Conservation (phyloP, 2,888 invertebrate genomes). For the Gastrophysa polygoni region DNA sequence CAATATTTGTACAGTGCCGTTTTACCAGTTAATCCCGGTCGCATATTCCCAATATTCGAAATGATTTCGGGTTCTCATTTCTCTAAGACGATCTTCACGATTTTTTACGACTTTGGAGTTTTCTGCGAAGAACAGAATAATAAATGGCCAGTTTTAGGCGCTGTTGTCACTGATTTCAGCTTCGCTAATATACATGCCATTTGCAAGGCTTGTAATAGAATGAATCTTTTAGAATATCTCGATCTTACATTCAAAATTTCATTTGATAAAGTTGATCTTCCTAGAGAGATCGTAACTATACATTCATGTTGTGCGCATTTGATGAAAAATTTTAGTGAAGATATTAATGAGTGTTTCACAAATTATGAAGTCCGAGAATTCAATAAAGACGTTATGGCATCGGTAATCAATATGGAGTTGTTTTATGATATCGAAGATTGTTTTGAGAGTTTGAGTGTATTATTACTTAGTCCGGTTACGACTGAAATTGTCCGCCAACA, state of each 20-base stretch:
- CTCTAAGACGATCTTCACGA: too few species aligned
- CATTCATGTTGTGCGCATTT: conserved; percentile 4
- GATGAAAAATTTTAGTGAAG: conserved; percentile 2
- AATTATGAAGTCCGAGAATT: background rate
- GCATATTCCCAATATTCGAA: conserved; percentile 3
- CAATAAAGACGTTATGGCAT: background rate
- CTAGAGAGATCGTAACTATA: background rate
- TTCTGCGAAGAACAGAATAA: too few species aligned
- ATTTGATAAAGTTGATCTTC: background rate
- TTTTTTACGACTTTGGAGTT: too few species aligned
- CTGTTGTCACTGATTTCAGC: too few species aligned
- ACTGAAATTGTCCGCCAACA: background rate
- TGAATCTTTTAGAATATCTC: background rate
- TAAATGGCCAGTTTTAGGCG: too few species aligned
- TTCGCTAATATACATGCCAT: too few species aligned
- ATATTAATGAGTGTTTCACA: too few species aligned
- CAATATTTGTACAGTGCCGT: background rate
- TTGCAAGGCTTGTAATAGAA: background rate
- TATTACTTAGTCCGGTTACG: background rate
- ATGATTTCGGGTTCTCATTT: too few species aligned
- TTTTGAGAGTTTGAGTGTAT: background rate
- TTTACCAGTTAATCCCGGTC: background rate
- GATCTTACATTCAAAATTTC: background rate
- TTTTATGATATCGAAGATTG: background rate
- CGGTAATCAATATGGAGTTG: background rate